Evolutionary conservation across 2,888 invertebrate genomes (phyloP).

Genomic region (Notodonta dromedarius): DNA sequence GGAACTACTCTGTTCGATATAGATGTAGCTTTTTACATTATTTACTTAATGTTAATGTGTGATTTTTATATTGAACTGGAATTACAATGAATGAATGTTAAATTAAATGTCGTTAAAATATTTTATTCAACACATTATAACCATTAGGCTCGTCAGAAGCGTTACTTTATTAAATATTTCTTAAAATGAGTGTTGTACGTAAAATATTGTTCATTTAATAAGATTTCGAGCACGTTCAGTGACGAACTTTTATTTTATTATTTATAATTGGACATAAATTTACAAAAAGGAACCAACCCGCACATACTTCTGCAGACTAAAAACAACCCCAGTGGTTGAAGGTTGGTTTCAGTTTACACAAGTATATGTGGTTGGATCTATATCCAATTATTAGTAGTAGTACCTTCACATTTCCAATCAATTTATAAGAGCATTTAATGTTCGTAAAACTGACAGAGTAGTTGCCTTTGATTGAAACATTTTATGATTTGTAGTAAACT

Average conservation of each 20-base stretch:
- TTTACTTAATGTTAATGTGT: conserved; percentile 20
- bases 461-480: conserved; percentile 38
- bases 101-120: conserved; percentile 23
- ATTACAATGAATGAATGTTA: conserved; percentile 36
- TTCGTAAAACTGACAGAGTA: conserved; percentile 35
- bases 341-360: too few species aligned
- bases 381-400: too few species aligned
- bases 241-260: too few species aligned
- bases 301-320: too few species aligned
- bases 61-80: conserved; percentile 31
- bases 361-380: too few species aligned
- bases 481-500: conserved; percentile 38
- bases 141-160: neutral
- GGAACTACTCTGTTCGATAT: conserved; percentile 44
- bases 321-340: too few species aligned
- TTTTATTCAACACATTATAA: conserved; percentile 19
- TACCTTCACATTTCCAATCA: too few species aligned
- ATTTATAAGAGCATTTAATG: neutral
- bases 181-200: neutral
- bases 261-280: too few species aligned
- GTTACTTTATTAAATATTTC: neutral
- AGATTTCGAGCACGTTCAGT: too few species aligned
- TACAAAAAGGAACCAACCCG: too few species aligned
- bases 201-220: neutral
- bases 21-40: conserved; percentile 24